These are phyloP conservation scores for Anastrepha obliqua DNA, from an alignment of 1,140 invertebrate species.

Conservation along the genomic window DNA sequence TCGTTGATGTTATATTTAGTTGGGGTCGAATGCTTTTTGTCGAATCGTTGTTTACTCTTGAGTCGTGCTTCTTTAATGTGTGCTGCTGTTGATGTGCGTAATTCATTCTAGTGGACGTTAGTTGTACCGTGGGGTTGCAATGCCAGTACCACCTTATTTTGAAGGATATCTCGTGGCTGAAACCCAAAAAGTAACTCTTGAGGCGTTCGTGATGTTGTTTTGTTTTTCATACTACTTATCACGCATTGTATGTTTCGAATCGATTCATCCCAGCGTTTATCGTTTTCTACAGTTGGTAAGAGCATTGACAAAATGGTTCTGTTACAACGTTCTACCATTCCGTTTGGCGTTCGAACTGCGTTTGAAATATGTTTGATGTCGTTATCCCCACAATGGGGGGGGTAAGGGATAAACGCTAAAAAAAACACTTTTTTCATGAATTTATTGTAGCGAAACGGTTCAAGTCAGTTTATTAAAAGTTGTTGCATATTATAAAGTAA, in stretches of 20 bases:
- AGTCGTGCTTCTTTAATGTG: slow-evolving; percentile 40
- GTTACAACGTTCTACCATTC: too few relatives aligned
- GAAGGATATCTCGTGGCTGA: slow-evolving; percentile 53
- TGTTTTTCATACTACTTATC: slow-evolving; percentile 49
- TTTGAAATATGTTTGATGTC: too few relatives aligned
- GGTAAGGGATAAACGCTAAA: too few relatives aligned
- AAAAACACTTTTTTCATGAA: too few relatives aligned
- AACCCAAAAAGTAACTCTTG: slow-evolving; percentile 52
- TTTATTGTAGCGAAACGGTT: too few relatives aligned
- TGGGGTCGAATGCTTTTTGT: slow-evolving; percentile 54
- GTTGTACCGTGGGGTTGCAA: too few relatives aligned
- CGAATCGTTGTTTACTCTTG: slow-evolving; percentile 55
- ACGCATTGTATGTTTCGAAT: slow-evolving; percentile 33
- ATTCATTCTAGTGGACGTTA: too few relatives aligned
- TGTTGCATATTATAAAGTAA: too few relatives aligned
- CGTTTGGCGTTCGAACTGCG: too few relatives aligned
- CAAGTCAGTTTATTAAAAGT: too few relatives aligned
- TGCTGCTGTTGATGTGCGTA: background rate
- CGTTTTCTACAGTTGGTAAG: slow-evolving; percentile 13
- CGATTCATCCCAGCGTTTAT: slow-evolving; percentile 47
- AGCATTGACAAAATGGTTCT: too few relatives aligned
- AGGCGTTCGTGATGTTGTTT: slow-evolving; percentile 3
- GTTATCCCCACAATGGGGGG: too few relatives aligned
- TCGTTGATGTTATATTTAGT: slow-evolving; percentile 36
- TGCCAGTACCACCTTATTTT: slow-evolving; percentile 52